Conservation (phyloP, 2,797 vertebrate species). For the Rachycentron canadum region DNA sequence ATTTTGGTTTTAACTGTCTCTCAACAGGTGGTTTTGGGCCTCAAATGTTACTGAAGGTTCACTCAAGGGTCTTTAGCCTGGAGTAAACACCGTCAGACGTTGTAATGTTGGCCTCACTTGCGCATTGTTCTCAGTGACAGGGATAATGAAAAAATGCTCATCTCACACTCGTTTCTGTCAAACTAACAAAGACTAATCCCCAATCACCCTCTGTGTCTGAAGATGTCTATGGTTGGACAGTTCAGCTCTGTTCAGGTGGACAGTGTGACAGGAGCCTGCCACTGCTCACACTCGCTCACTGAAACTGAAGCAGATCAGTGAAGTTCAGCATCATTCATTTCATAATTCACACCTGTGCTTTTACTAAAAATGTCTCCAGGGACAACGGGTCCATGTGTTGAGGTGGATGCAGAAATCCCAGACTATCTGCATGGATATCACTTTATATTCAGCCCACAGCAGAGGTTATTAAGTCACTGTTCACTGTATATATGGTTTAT, state of each 20-base stretch:
- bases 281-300: background rate
- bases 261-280: background rate
- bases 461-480: too few species aligned
- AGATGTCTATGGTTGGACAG: too few species aligned
- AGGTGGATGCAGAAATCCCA: too few species aligned
- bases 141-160: background rate
- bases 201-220: background rate
- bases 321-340: too few species aligned
- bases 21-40: conserved; percentile 39
- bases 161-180: background rate
- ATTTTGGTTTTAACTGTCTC: conserved; percentile 35
- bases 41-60: background rate
- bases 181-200: background rate
- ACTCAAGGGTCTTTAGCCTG: background rate
- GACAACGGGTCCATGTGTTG: too few species aligned
- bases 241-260: background rate
- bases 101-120: background rate
- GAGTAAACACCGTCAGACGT: background rate
- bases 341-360: too few species aligned
- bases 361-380: too few species aligned
- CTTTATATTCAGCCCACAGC: background rate
- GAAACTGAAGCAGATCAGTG: background rate
- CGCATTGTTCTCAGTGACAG: background rate
- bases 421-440: too few species aligned
- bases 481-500: too few species aligned